These are phyloP conservation scores for Acleris cristana DNA, from an alignment of 2,888 invertebrate species.

Conservation along the genomic window DNA sequence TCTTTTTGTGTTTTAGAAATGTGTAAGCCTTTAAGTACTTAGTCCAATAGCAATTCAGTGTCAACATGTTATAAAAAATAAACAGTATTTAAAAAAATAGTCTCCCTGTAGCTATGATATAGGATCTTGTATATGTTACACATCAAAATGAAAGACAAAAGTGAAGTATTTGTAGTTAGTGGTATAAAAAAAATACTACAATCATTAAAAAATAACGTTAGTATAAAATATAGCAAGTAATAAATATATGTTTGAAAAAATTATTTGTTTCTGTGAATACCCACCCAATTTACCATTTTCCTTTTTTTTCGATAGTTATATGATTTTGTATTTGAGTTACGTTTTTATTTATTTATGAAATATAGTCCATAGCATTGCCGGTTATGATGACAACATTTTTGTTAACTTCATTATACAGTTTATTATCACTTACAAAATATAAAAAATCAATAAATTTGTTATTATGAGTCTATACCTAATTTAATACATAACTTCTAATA, in stretches of 20 bases:
- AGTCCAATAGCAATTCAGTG: slow-evolving; percentile 30
- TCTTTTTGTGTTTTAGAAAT: slow-evolving; percentile 26
- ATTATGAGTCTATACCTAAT: too few relatives aligned
- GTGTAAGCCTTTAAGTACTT: slow-evolving; percentile 18
- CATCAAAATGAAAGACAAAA: slow-evolving; percentile 75
- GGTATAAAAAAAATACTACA: slow-evolving; percentile 40
- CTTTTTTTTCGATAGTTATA: neutral
- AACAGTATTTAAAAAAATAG: slow-evolving; percentile 36
- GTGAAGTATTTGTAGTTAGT: slow-evolving; percentile 74
- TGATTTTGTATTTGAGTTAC: neutral
- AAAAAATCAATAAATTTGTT: neutral
- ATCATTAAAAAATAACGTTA: slow-evolving; percentile 20
- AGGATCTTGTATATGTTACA: slow-evolving; percentile 43
- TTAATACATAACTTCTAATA: too few relatives aligned
- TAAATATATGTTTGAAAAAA: slow-evolving; percentile 11
- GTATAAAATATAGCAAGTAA: slow-evolving; percentile 16
- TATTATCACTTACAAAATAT: neutral
- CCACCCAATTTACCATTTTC: neutral
- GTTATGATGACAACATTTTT: neutral
- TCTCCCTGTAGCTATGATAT: slow-evolving; percentile 23
- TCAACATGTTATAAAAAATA: slow-evolving; percentile 32
- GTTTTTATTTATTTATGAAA: neutral
- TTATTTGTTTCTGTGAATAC: neutral
- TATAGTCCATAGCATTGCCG: too few relatives aligned
- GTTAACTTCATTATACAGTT: neutral